These are phyloP conservation scores for Glyphotaelius pellucidus DNA, from an alignment of 2,888 invertebrate genomes.

Conservation along the genomic window DNA sequence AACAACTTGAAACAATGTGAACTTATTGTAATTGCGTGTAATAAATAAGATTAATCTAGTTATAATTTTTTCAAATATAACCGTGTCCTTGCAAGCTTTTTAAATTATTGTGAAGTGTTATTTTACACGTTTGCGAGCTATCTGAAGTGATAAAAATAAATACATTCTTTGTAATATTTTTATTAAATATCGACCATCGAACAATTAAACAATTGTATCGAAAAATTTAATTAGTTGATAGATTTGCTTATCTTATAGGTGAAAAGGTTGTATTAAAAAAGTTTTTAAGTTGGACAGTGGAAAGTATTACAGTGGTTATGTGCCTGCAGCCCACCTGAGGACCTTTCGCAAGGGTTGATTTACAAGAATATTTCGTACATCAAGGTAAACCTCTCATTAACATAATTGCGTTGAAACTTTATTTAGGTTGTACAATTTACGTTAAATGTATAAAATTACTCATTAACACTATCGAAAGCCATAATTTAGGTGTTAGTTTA, in stretches of 20 bases:
- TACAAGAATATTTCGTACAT: neutral
- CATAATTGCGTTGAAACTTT: neutral
- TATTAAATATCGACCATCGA: neutral
- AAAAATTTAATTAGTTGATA: neutral
- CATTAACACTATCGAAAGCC: neutral
- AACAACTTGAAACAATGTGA: neutral
- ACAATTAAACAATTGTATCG: too few relatives aligned
- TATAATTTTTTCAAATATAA: neutral
- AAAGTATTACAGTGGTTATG: neutral
- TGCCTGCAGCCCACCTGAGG: neutral
- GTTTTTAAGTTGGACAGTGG: neutral
- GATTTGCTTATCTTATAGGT: neutral
- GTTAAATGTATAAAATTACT: neutral
- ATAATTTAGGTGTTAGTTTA: neutral
- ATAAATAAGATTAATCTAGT: neutral
- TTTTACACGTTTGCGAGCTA: neutral
- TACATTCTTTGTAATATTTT: too few relatives aligned
- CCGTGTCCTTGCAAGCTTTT: neutral
- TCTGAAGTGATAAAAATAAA: neutral
- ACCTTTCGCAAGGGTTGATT: neutral
- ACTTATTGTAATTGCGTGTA: neutral
- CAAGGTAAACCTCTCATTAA: neutral
- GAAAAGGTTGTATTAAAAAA: neutral
- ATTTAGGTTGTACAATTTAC: neutral
- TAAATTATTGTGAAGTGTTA: neutral